Evolutionary conservation across 2,888 invertebrate species (phyloP).

Genomic region (Drosophila emarginata): DNA sequence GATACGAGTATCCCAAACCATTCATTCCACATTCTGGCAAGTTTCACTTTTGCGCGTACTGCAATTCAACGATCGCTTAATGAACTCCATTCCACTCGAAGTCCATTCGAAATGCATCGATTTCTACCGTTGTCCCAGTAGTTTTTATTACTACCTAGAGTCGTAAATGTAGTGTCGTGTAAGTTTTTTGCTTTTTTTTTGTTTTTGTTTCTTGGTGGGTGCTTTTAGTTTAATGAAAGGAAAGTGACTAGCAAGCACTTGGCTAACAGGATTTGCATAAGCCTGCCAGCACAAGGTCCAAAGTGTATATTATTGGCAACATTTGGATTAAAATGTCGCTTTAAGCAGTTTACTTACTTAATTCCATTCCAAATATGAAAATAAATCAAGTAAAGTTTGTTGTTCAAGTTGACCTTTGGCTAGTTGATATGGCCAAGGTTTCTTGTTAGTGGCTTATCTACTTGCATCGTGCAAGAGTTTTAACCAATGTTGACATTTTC

Average conservation of each 20-base stretch:
- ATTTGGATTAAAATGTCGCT: slow-evolving; percentile 4
- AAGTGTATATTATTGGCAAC: background rate
- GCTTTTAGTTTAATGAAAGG: slow-evolving; percentile 57
- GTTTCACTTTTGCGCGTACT: slow-evolving; percentile 61
- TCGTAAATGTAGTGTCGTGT: background rate
- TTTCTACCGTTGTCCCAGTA: slow-evolving; percentile 43
- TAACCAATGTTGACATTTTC: slow-evolving; percentile 11
- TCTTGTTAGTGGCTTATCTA: slow-evolving; percentile 12
- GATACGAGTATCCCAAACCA: slow-evolving; percentile 17
- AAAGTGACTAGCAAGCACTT: slow-evolving; percentile 17
- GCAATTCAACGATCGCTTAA: slow-evolving; percentile 58
- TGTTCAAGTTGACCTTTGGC: slow-evolving; percentile 1
- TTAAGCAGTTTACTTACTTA: slow-evolving; percentile 1
- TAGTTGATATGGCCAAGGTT: slow-evolving; percentile 10
- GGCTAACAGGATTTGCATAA: slow-evolving; percentile 24
- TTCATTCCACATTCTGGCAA: slow-evolving; percentile 29
- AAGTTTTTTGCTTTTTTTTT: no score
- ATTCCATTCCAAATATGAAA: background rate
- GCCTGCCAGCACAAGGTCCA: background rate
- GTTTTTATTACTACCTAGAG: slow-evolving; percentile 14
- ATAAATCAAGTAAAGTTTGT: background rate
- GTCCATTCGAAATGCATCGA: slow-evolving; percentile 71
- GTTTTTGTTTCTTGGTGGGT: background rate
- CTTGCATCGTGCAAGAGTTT: background rate
- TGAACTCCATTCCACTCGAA: slow-evolving; percentile 51